phyloP scores from a whole-genome alignment of 1,140 invertebrate species.

The Andricus grossulariae region DNA sequence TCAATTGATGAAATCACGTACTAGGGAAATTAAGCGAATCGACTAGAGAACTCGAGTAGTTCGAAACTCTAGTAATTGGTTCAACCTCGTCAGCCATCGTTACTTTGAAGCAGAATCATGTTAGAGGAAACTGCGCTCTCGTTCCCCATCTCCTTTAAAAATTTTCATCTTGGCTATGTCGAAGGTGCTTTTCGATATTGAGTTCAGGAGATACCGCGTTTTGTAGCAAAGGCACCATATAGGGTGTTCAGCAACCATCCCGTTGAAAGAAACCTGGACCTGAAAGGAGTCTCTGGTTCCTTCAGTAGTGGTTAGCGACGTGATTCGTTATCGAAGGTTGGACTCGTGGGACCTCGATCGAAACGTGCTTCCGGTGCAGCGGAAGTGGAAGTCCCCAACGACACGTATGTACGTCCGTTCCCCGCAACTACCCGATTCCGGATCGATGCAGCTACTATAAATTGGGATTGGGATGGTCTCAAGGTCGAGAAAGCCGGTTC shows the following conservation, averaged over 20 bases:
- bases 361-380: constrained; percentile 48
- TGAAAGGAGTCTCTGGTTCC: constrained; percentile 23
- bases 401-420: constrained; percentile 35
- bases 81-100: not conserved
- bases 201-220: not conserved
- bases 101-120: not conserved
- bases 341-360: constrained; percentile 44
- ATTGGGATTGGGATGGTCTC: constrained; percentile 24
- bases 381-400: constrained; percentile 48
- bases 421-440: constrained; percentile 12
- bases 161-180: not conserved
- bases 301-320: constrained; percentile 46
- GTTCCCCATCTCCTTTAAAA: not conserved
- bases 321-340: constrained; percentile 49
- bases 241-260: constrained; percentile 8
- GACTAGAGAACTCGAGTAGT: constrained; percentile 15
- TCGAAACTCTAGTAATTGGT: constrained; percentile 17
- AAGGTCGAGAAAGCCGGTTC: constrained; percentile 24
- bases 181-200: constrained; percentile 9
- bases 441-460: constrained; percentile 30
- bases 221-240: constrained; percentile 9
- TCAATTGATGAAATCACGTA: not conserved
- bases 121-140: not conserved
- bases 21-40: constrained; percentile 1
- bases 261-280: constrained; percentile 7